These are phyloP conservation scores for Bubo blakistoni DNA, from an alignment of 2,113 vertebrate genomes.

Conservation along the genomic window DNA sequence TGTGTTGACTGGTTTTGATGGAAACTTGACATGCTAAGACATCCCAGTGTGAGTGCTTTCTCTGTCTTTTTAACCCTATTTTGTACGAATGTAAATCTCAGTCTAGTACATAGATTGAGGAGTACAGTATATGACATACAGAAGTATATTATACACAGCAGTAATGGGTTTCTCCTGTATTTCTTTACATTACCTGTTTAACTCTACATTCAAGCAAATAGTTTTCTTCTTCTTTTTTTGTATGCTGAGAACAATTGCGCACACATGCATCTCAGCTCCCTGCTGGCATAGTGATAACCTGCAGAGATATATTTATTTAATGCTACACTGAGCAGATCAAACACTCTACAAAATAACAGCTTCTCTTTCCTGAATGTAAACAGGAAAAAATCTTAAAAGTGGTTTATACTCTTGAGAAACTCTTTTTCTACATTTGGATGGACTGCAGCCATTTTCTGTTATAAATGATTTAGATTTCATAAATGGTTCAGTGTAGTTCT, in stretches of 20 bases:
- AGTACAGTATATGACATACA: background rate
- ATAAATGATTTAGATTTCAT: conserved; percentile 3
- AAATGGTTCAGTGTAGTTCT: background rate
- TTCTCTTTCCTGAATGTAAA: conserved; percentile 12
- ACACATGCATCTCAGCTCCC: background rate
- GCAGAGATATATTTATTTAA: conserved; percentile 60
- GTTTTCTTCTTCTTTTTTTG: background rate
- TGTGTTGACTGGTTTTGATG: background rate
- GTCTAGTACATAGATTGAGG: background rate
- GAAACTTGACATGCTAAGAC: background rate
- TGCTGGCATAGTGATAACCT: background rate
- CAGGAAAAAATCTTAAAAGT: conserved; percentile 7
- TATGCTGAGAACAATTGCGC: background rate
- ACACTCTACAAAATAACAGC: background rate
- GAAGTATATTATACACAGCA: background rate
- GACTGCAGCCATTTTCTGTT: background rate
- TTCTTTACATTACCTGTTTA: background rate
- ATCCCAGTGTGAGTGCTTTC: background rate
- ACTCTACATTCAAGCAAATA: background rate
- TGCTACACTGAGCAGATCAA: conserved; percentile 51
- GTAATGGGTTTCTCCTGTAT: background rate
- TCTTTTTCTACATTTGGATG: background rate
- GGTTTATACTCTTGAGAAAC: conserved; percentile 3
- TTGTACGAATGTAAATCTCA: background rate
- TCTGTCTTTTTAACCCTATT: background rate